phyloP scores from a whole-genome alignment of 2,113 vertebrate genomes.

The Columba janthina region DNA sequence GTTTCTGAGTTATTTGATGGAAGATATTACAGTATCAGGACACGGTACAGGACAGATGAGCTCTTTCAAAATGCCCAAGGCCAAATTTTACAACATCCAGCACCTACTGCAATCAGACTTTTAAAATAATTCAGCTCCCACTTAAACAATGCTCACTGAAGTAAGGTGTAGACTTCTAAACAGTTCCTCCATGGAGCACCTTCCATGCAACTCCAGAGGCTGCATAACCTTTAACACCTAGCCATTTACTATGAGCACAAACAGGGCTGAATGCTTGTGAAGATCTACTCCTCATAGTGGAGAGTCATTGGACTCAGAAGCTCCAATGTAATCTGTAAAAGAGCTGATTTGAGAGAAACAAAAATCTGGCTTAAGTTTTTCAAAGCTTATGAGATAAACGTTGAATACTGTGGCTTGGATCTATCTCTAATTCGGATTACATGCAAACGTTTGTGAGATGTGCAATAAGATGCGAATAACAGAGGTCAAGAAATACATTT shows the following conservation, averaged over 20 bases:
- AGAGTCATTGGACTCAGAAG: neutral
- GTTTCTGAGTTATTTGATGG: neutral
- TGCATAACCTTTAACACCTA: neutral
- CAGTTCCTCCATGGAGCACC: accelerated
- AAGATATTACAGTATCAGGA: neutral
- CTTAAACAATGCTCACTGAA: neutral
- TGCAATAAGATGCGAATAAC: neutral
- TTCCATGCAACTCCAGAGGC: neutral
- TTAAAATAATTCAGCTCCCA: neutral
- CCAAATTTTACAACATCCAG: neutral
- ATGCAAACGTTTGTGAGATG: neutral
- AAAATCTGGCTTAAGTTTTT: neutral
- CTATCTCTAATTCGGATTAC: neutral
- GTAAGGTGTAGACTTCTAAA: neutral
- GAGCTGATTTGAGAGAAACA: neutral
- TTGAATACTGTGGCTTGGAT: neutral
- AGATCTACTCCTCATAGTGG: neutral
- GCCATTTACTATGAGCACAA: neutral
- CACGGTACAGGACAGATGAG: neutral
- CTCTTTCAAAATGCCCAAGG: neutral
- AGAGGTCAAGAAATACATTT: neutral
- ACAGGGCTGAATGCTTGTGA: neutral
- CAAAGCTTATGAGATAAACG: neutral
- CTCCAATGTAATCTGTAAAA: neutral
- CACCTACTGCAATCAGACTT: neutral